Base-by-base conservation (phyloP, 2,113 vertebrate species). In the Eulemur macaco region DNA sequence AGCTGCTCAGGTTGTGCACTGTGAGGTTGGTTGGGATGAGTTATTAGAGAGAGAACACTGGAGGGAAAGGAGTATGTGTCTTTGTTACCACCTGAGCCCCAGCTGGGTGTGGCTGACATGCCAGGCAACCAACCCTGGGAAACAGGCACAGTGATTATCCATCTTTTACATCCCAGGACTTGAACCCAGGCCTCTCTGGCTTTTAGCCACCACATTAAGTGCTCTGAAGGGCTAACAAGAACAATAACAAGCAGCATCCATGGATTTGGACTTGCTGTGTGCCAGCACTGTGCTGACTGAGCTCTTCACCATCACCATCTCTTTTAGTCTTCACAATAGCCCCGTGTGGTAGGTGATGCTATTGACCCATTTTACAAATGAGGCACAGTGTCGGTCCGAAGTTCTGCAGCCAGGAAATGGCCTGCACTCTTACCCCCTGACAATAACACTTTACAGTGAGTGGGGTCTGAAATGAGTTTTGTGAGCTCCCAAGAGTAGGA, bases 351-450 rank as follows among this genome's bases (percentile, higher is more conserved):
- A 73, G 31, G 31, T 66, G 29, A 17, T 95, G 15, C 25, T 37
- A 80, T 5, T 60, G 90, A 34, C 17, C 37, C 29, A 54, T 68
- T 95, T 88, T 66, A 45, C 81, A 81, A 91, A 50, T 20, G 45
- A 74, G 39, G 37, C 31, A 37, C 78, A 74, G 45, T 1, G 6
- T 0, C 39, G 45, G 27, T 18, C 27, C 42, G 34, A 45, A 71
- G 47, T 45, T 82, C 37, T 42, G 2, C 63, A 56, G 50, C 68
- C 31, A 69, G 31, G 47, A 86, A 60, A 21, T 1, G 25, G n/a
- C n/a, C 47, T 60, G 45, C 13, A 17, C 29, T 69, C 54, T 86
- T 13, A 20, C 3, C 12, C 4, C 1, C 9, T 60, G 4, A 83
- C 27, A n/a, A n/a, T 10, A 60, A 42, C 6, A 0, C 37, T 64